A percentile compares a stretch with the other conserved stretches of the same genome.
Conservation (phyloP, 2,888 invertebrate genomes). For the Eucera pruinosa region DNA sequence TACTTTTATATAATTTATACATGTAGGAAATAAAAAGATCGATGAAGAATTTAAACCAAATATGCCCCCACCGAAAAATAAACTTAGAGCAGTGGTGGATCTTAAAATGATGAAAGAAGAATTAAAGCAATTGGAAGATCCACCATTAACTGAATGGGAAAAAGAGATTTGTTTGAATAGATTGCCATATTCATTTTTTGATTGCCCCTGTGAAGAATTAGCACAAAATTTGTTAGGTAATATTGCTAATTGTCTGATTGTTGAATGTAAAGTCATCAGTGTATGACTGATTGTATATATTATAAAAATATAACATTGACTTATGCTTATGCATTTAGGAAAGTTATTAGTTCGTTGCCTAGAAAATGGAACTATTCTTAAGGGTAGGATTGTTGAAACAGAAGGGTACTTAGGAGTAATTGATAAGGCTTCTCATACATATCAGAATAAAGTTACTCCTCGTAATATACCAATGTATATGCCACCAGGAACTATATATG, state of each 20-base stretch:
- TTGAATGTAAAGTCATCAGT: too few species aligned
- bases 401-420: slow-evolving; percentile 89
- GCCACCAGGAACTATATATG: slow-evolving; percentile 89
- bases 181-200: slow-evolving; percentile 82
- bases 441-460: slow-evolving; percentile 86
- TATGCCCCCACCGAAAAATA: slow-evolving; percentile 51
- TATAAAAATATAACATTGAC: not conserved
- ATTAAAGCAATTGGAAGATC: slow-evolving; percentile 80
- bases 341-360: slow-evolving; percentile 87
- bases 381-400: slow-evolving; percentile 90
- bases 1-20: not conserved
- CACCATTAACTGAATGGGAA: slow-evolving; percentile 77
- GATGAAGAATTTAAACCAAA: slow-evolving; percentile 34
- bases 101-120: slow-evolving; percentile 75
- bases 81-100: slow-evolving; percentile 67
- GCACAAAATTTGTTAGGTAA: slow-evolving; percentile 86
- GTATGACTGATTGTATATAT: not conserved
- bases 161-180: slow-evolving; percentile 73
- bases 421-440: slow-evolving; percentile 89
- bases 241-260: not conserved
- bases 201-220: slow-evolving; percentile 84
- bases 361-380: slow-evolving; percentile 85
- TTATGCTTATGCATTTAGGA: slow-evolving; percentile 84
- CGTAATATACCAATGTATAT: slow-evolving; percentile 90
- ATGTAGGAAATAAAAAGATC: slow-evolving; percentile 41